phyloP scores from a whole-genome alignment of 2,888 invertebrate species.

The Pharmacophagus antenor region DNA sequence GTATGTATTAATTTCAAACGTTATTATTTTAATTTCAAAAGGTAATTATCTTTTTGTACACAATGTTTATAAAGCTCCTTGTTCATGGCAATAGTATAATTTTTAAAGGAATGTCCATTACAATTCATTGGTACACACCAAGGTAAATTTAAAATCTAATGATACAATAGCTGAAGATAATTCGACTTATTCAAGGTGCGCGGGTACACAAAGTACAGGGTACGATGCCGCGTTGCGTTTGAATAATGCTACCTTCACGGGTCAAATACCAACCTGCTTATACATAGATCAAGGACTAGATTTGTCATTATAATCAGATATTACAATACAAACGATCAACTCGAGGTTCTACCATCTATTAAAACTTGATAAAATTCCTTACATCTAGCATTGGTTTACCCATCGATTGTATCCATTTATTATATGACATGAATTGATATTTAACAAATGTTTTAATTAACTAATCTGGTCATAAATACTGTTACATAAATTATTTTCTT shows the following conservation, averaged over 20 bases:
- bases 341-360: slow-evolving; percentile 40
- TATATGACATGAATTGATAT: too few species aligned
- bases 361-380: too few species aligned
- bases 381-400: too few species aligned
- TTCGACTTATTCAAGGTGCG: slow-evolving; percentile 50
- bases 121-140: slow-evolving; percentile 7
- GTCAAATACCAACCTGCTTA: slow-evolving; percentile 54
- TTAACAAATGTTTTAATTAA: too few species aligned
- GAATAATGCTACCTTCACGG: slow-evolving; percentile 49
- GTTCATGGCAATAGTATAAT: not conserved
- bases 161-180: slow-evolving; percentile 51
- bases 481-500: too few species aligned
- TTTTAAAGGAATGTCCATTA: slow-evolving; percentile 30
- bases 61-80: slow-evolving; percentile 3
- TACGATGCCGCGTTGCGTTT: slow-evolving; percentile 53
- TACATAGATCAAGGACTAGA: slow-evolving; percentile 73
- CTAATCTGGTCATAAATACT: too few species aligned
- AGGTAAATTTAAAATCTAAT: slow-evolving; percentile 34
- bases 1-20: not conserved
- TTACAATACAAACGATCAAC: slow-evolving; percentile 56
- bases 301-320: slow-evolving; percentile 52
- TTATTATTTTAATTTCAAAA: slow-evolving; percentile 1
- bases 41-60: not conserved
- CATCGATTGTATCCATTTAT: too few species aligned
- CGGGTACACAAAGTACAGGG: slow-evolving; percentile 35